These are phyloP conservation scores for Anomalospiza imberbis DNA, from an alignment of 2,797 vertebrate species.

Conservation along the genomic window DNA sequence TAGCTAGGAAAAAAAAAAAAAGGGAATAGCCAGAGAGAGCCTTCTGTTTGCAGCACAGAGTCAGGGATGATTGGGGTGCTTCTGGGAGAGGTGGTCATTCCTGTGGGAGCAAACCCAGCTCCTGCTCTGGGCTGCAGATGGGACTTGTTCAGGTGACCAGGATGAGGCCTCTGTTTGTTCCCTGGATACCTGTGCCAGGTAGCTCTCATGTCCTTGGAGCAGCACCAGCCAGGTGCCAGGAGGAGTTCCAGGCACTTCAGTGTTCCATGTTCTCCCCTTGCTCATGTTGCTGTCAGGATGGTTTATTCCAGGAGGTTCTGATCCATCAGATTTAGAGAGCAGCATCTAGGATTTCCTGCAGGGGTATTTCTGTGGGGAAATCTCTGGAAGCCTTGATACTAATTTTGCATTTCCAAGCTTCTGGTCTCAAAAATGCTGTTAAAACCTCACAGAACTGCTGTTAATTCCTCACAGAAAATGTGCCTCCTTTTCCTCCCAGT, in stretches of 20 bases:
- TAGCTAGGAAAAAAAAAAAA: background rate
- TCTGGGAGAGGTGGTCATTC: background rate
- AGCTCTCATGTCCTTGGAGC: background rate
- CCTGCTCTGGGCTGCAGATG: background rate
- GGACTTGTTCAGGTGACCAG: background rate
- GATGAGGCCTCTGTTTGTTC: background rate
- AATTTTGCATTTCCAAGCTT: background rate
- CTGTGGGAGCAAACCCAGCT: background rate
- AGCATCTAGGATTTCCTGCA: background rate
- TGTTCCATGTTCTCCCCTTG: accelerated
- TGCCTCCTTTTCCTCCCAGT: background rate
- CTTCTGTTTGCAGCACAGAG: background rate
- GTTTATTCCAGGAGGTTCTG: background rate
- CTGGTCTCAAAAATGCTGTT: background rate
- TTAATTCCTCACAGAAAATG: accelerated
- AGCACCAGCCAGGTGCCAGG: background rate
- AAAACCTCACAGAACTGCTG: too few species aligned
- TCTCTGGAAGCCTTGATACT: background rate
- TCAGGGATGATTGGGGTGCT: background rate
- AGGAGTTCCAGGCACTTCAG: background rate
- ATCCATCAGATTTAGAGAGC: background rate
- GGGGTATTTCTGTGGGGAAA: background rate
- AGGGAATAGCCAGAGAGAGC: background rate
- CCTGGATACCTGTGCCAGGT: background rate
- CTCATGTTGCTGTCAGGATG: accelerated